Conservation (phyloP, 2,797 vertebrate species). For the Dallia pectoralis region DNA sequence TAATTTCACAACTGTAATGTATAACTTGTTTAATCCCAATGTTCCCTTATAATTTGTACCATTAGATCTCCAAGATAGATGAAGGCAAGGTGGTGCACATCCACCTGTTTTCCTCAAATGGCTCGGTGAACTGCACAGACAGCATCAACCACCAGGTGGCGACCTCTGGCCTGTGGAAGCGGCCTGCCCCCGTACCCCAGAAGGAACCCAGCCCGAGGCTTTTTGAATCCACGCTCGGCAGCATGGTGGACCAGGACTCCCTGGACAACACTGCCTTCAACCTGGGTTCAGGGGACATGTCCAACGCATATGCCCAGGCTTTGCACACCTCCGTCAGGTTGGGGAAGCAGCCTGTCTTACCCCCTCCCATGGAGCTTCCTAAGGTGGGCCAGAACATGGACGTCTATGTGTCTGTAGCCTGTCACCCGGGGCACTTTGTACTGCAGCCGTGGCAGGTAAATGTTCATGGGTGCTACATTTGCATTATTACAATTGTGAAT, state of each 20-base stretch:
- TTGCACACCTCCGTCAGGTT: not conserved
- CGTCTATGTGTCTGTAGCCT: constrained; percentile 86
- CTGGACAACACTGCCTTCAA: constrained; percentile 2
- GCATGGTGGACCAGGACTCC: constrained; percentile 29
- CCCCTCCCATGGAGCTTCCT: constrained; percentile 61
- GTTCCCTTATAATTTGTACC: not conserved
- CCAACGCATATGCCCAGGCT: not conserved
- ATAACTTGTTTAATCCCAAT: not conserved
- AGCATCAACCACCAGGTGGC: constrained; percentile 85
- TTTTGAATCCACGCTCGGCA: not conserved
- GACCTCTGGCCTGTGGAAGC: constrained; percentile 77
- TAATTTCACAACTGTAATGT: not conserved
- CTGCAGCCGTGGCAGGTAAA: constrained; percentile 84
- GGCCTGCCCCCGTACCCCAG: not conserved
- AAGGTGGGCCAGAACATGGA: constrained; percentile 86
- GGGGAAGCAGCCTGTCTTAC: constrained; percentile 39
- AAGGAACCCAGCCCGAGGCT: not conserved
- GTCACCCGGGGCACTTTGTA: constrained; percentile 92
- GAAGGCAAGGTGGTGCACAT: constrained; percentile 71
- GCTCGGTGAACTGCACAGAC: constrained; percentile 62
- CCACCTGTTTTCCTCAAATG: constrained; percentile 80
- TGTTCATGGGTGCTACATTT: not conserved
- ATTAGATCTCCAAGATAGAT: constrained; percentile 82
- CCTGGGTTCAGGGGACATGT: not conserved
- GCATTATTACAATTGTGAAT: not conserved